These are phyloP conservation scores for Oreochromis mossambicus DNA, from an alignment of 2,797 vertebrate genomes.

Conservation along the genomic window DNA sequence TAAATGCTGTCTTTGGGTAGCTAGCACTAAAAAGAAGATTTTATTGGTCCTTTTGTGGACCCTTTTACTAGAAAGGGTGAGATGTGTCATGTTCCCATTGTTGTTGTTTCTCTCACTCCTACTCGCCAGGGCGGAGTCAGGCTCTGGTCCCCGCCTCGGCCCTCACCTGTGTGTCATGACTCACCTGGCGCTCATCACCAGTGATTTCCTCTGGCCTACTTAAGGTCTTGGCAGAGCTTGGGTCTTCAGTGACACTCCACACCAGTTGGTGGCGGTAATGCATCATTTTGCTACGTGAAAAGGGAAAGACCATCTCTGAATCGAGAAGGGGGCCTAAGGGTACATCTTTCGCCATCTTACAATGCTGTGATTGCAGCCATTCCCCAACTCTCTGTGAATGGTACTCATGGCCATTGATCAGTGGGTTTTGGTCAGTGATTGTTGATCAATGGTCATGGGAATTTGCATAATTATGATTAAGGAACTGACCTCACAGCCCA, in stretches of 20 bases:
- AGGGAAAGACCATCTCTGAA: too few relatives aligned
- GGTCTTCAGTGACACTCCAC: neutral
- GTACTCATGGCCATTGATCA: too few relatives aligned
- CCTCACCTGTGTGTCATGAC: neutral
- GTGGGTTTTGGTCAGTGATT: too few relatives aligned
- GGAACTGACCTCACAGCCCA: too few relatives aligned
- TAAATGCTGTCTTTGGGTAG: neutral
- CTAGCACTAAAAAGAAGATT: neutral
- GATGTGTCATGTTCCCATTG: rapidly evolving
- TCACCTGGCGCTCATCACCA: neutral
- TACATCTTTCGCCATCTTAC: too few relatives aligned
- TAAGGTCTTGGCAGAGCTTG: neutral
- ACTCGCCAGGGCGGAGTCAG: neutral
- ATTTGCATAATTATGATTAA: too few relatives aligned
- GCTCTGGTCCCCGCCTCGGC: neutral
- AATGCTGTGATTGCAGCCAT: too few relatives aligned
- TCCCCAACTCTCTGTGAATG: too few relatives aligned
- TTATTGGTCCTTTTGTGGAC: neutral
- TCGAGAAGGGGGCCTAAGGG: too few relatives aligned
- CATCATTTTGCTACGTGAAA: too few relatives aligned
- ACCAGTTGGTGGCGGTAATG: too few relatives aligned
- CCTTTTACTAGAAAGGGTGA: neutral
- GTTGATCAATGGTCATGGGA: too few relatives aligned
- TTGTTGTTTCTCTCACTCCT: neutral
- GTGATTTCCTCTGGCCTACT: neutral